phyloP scores from a whole-genome alignment of 1,140 invertebrate genomes.

The Bradynema listronoti region DNA sequence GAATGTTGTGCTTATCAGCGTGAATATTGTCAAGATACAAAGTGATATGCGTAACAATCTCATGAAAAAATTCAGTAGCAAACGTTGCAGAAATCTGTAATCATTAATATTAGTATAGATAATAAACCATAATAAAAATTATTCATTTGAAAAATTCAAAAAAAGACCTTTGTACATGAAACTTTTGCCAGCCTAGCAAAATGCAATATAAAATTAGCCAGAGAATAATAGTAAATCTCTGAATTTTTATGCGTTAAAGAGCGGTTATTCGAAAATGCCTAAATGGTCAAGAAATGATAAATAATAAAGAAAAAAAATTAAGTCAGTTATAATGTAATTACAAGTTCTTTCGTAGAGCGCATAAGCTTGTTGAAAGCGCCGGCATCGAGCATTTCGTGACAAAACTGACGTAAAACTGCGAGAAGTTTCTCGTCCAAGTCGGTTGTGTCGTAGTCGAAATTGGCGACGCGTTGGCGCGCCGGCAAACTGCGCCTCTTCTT shows the following conservation, averaged over 20 bases:
- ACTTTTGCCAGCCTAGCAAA: slow-evolving; percentile 23
- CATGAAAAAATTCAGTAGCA: slow-evolving; percentile 31
- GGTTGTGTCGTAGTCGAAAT: slow-evolving; percentile 15
- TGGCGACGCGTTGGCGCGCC: slow-evolving; percentile 7
- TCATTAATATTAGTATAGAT: neutral
- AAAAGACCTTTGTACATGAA: slow-evolving; percentile 4
- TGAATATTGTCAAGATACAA: slow-evolving; percentile 28
- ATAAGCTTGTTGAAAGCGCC: slow-evolving; percentile 26
- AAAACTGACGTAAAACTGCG: slow-evolving; percentile 20
- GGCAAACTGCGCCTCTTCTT: neutral
- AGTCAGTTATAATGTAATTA: slow-evolving; percentile 5
- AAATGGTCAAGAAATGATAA: slow-evolving; percentile 7
- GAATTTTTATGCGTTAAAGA: slow-evolving; percentile 30
- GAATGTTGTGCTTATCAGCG: slow-evolving; percentile 18
- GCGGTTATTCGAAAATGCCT: slow-evolving; percentile 22
- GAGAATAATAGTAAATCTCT: slow-evolving; percentile 24
- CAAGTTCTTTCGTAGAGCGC: slow-evolving; percentile 23
- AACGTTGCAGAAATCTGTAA: slow-evolving; percentile 20
- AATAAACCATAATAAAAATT: neutral
- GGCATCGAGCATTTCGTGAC: slow-evolving; percentile 20
- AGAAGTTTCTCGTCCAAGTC: slow-evolving; percentile 10
- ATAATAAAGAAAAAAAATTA: neutral
- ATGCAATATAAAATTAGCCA: slow-evolving; percentile 22
- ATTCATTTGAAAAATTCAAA: neutral
- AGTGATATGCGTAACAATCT: slow-evolving; percentile 13